phyloP scores from a whole-genome alignment of 1,140 invertebrate genomes.

The Brachionus paranguensis region DNA sequence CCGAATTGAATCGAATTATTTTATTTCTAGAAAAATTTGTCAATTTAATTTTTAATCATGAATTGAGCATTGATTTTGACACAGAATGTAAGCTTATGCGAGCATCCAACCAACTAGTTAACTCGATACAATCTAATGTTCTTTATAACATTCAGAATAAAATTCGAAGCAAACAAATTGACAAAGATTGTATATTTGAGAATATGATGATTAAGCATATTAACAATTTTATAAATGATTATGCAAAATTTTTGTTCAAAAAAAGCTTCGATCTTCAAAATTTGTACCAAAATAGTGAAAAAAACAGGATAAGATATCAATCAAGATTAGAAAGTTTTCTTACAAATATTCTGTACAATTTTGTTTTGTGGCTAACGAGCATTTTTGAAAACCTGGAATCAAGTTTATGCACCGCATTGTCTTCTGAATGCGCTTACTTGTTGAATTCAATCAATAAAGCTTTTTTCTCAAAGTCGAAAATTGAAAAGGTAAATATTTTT shows the following conservation, averaged over 20 bases:
- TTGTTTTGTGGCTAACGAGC: not conserved
- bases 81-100: not conserved
- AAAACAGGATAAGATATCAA: not conserved
- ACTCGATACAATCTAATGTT: slow-evolving; percentile 4
- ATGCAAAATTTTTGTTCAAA: not conserved
- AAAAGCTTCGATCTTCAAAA: not conserved
- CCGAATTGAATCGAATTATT: not conserved
- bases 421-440: not conserved
- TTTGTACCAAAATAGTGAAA: not conserved
- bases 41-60: not conserved
- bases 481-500: not conserved
- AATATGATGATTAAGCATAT: not conserved
- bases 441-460: not conserved
- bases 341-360: not conserved
- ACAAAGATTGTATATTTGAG: not conserved
- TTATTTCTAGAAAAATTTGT: not conserved
- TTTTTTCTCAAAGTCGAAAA: not conserved
- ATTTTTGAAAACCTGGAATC: not conserved
- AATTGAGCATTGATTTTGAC: not conserved
- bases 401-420: not conserved
- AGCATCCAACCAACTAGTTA: not conserved
- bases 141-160: not conserved
- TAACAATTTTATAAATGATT: slow-evolving; percentile 10
- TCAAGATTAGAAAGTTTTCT: not conserved
- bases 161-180: not conserved